Percentiles rank a stretch among this genome's conserved stretches.
phyloP scores from a whole-genome alignment of 2,797 vertebrate species.

The Halcyon chelicuti region DNA sequence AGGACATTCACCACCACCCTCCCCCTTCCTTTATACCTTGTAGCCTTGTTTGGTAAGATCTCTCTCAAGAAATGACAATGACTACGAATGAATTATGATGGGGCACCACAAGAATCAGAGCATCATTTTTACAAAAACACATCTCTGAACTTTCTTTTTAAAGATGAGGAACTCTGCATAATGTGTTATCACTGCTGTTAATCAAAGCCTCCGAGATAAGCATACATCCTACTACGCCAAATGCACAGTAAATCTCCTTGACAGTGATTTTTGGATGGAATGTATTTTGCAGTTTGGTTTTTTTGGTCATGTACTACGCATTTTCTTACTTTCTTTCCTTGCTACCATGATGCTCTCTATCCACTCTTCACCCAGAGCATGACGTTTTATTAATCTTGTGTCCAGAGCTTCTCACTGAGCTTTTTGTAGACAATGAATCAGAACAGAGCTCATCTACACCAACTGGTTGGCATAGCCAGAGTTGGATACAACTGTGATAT shows the following conservation, averaged over 20 bases:
- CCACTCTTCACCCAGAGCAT: not conserved
- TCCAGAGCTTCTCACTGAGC: not conserved
- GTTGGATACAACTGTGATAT: not conserved
- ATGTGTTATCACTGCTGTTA: slow-evolving; percentile 68
- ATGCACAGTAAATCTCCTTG: slow-evolving; percentile 45
- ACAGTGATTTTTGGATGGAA: slow-evolving; percentile 39
- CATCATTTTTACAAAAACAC: slow-evolving; percentile 36
- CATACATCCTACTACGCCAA: slow-evolving; percentile 38
- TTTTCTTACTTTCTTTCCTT: not conserved
- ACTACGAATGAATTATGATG: slow-evolving; percentile 69
- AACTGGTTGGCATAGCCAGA: not conserved
- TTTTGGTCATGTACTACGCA: not conserved
- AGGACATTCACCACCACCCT: slow-evolving; percentile 23
- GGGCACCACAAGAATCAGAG: not conserved
- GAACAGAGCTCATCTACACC: slow-evolving; percentile 16
- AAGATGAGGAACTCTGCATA: slow-evolving; percentile 36
- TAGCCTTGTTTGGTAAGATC: slow-evolving; percentile 53
- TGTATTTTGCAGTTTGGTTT: not conserved
- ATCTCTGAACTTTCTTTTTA: slow-evolving; percentile 63
- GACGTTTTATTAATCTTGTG: slow-evolving; percentile 12
- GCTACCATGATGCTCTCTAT: not conserved
- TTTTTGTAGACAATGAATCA: slow-evolving; percentile 29
- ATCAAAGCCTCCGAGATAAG: slow-evolving; percentile 68
- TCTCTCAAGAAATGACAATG: slow-evolving; percentile 53
- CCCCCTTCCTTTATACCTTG: not conserved